Evolutionary conservation across 2,113 vertebrate genomes (phyloP).

Genomic region (Clupea harengus): DNA sequence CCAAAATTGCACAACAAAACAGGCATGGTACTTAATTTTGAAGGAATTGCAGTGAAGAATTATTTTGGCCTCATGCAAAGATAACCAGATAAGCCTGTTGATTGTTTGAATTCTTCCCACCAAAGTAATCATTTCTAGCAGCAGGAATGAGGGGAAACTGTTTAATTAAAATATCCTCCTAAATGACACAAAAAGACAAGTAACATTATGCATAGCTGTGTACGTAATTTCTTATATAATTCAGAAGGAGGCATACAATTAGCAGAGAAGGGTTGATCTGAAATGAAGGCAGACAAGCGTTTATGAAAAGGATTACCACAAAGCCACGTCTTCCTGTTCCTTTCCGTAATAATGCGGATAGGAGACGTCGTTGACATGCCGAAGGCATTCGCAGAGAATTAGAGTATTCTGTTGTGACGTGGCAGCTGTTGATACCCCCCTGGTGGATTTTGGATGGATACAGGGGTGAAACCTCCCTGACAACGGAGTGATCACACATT

Average conservation of each 20-base stretch:
- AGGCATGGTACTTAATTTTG: neutral
- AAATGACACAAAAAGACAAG: neutral
- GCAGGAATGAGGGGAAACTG: neutral
- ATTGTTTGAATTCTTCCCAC: neutral
- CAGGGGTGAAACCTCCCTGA: neutral
- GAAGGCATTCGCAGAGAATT: neutral
- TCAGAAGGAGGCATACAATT: neutral
- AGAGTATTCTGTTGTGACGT: too few relatives aligned
- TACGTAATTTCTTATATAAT: neutral
- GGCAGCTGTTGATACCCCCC: too few relatives aligned
- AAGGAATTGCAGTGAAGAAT: neutral
- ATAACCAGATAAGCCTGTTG: neutral
- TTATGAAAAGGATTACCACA: neutral
- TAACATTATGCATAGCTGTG: neutral
- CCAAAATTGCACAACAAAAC: neutral
- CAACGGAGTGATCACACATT: neutral
- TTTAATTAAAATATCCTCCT: neutral
- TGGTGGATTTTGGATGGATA: neutral
- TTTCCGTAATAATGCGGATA: neutral
- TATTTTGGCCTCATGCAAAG: neutral
- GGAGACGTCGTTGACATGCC: neutral
- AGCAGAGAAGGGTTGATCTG: neutral
- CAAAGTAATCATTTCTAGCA: constrained; percentile 1
- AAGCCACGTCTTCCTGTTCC: neutral
- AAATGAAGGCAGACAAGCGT: neutral